Base-by-base conservation (phyloP, 2,797 vertebrate genomes). In the Pyrocephalus nanus region DNA sequence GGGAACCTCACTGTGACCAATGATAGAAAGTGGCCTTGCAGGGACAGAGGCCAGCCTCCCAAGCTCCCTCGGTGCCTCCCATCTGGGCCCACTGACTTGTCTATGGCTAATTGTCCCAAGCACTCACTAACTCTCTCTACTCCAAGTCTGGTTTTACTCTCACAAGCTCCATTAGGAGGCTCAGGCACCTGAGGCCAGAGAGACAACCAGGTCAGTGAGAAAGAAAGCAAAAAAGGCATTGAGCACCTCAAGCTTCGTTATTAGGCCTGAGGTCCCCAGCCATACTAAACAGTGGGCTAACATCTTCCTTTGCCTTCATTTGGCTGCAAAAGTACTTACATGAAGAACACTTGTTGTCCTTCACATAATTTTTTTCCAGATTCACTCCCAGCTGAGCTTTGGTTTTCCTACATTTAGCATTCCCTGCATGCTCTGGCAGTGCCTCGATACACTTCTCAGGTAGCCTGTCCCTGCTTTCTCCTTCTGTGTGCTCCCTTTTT, bases 261-360 rank as follows among this genome's bases (percentile, higher is more conserved):
- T n/a, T 19, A n/a, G 23, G 19, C 25, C 45, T 0, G 0, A 57
- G 2, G 19, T 73, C 42, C 13, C 10, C 45, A 87, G 15, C 21
- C 40, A 25, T 26, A 43, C 12, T 0, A 1, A 78, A 58, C 5
- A 51, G 38, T 45, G 14, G 60, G 16, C 25, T 10, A 21, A 5
- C 17, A n/a, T n/a, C n/a, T n/a, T n/a, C n/a, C n/a, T n/a, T n/a
- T n/a, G n/a, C n/a, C n/a, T n/a, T n/a, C n/a, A n/a, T n/a, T n/a
- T n/a, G n/a, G n/a, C n/a, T n/a, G n/a, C n/a, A n/a, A n/a, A n/a
- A n/a, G n/a, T n/a, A n/a, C n/a, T n/a, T n/a, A n/a, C n/a, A n/a
- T n/a, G n/a, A n/a, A n/a, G n/a, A n/a, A n/a, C n/a, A n/a, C n/a
- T n/a, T n/a, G n/a, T n/a, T n/a, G n/a, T n/a, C n/a, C n/a, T n/a